A percentile compares a stretch with the other conserved stretches of the same genome.
Evolutionary conservation across 2,113 vertebrate species (phyloP).

Genomic region (Elaphurus davidianus): DNA sequence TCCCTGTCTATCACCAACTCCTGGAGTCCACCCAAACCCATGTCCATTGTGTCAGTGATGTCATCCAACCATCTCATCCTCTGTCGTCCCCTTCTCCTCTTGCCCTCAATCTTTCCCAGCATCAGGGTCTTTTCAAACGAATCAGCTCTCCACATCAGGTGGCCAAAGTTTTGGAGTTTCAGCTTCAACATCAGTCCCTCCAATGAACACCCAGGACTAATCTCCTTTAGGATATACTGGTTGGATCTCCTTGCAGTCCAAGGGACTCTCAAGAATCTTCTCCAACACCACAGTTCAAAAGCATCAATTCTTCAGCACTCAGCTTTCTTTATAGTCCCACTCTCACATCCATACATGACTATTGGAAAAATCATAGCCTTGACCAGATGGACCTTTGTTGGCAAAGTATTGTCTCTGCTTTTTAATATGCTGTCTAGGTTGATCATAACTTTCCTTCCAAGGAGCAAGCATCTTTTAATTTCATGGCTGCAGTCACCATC

Average conservation of each 20-base stretch:
- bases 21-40: not conserved
- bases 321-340: not conserved
- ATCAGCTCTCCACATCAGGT: accelerated
- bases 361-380: not conserved
- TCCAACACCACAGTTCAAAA: not conserved
- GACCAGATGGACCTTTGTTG: not conserved
- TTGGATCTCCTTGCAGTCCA: not conserved
- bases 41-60: not conserved
- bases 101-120: not conserved
- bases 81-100: not conserved
- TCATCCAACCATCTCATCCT: not conserved
- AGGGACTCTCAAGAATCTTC: not conserved
- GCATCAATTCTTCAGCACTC: accelerated
- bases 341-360: not conserved
- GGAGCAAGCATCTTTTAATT: not conserved
- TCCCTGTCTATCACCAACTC: not conserved
- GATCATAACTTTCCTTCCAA: not conserved
- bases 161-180: not conserved
- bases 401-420: not conserved
- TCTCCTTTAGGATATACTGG: not conserved
- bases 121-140: not conserved
- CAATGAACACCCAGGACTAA: not conserved
- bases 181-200: not conserved
- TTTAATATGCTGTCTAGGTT: not conserved
- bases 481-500: not conserved